Evolutionary conservation across 2,797 vertebrate genomes (phyloP), one percentile per base, ranked within the genome.

Genomic region (Clarias platycephalus): DNA sequence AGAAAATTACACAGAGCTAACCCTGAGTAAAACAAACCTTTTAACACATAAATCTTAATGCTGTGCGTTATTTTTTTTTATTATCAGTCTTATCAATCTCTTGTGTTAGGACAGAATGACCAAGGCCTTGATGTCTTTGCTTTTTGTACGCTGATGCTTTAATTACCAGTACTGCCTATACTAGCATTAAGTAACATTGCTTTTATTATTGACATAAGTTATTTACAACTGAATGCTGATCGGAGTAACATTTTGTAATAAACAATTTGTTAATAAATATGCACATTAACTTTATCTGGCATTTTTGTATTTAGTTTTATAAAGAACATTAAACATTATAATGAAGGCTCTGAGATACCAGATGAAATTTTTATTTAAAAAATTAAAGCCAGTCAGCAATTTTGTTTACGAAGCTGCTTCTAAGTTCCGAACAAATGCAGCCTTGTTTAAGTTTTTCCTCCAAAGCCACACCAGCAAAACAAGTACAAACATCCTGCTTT

Each of bases 191-290:
- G 55, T 62, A 77, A 57, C 31, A 76, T 40, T 37, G 72, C 44
- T 34, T 74, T 83, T 74, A 71, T 34, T 76, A 81, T 82, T 62
- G 53, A 64, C 60, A 71, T 64, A 70, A 62, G n/a, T 83, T 70
- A 86, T 79, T 71, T 63, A 66, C 40, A 44, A 57, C 71, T 49
- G 26, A 64, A 77, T 37, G 53, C 37, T 13, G 55, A 82, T 67
- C 55, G n/a, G 57, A 72, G 77, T 63, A 68, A 82, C 64, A 60
- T 60, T 72, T 55, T 82, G 63, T 86, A 86, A 77, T 79, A 79
- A 83, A 8, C 81, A 22, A 49, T 72, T 83, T 83, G 64, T 72
- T 79, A 86, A 86, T 86, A 86, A 86, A 86, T 55, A 37, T 72
- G 74, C 53, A 83, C 70, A 72, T 31, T 37, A 79, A 83, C 22